These are phyloP conservation scores for Holacanthella duospinosa DNA, from an alignment of 2,888 invertebrate genomes.

Conservation along the genomic window DNA sequence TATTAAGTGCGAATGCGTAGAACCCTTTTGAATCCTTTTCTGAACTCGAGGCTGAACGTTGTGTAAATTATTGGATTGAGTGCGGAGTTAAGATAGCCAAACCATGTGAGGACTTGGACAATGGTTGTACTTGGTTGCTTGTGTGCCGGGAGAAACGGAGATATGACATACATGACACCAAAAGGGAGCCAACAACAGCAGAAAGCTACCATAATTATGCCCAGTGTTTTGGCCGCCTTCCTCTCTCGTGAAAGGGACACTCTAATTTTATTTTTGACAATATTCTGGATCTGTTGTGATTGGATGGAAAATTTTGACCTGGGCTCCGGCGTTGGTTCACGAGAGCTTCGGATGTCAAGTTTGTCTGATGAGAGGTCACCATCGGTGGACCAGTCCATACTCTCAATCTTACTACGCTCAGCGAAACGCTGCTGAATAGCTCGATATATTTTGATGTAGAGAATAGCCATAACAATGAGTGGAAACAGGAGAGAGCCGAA, in stretches of 20 bases:
- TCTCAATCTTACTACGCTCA: not conserved
- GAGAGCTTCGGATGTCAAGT: not conserved
- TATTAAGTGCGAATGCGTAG: slow-evolving; percentile 39
- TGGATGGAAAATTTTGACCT: not conserved
- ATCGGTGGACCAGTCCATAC: not conserved
- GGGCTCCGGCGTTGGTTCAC: not conserved
- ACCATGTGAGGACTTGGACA: not conserved
- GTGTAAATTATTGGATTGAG: slow-evolving; percentile 7
- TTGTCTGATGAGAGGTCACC: not conserved
- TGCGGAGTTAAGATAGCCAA: slow-evolving; percentile 6
- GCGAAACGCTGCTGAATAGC: slow-evolving; percentile 74
- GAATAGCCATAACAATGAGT: slow-evolving; percentile 82
- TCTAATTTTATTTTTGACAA: not conserved
- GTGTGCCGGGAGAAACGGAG: not conserved
- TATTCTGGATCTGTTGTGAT: not conserved
- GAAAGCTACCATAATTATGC: slow-evolving; percentile 95
- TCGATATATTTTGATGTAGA: slow-evolving; percentile 88
- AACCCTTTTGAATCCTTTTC: slow-evolving; percentile 1
- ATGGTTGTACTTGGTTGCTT: not conserved
- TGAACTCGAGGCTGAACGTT: not conserved
- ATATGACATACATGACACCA: slow-evolving; percentile 3
- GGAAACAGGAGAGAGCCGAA: slow-evolving; percentile 92
- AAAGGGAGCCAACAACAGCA: slow-evolving; percentile 44
- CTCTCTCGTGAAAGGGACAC: slow-evolving; percentile 83
- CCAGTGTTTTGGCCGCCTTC: slow-evolving; percentile 83